Conservation (phyloP, 2,888 invertebrate species). For the Disparrhopalites patrizii region DNA sequence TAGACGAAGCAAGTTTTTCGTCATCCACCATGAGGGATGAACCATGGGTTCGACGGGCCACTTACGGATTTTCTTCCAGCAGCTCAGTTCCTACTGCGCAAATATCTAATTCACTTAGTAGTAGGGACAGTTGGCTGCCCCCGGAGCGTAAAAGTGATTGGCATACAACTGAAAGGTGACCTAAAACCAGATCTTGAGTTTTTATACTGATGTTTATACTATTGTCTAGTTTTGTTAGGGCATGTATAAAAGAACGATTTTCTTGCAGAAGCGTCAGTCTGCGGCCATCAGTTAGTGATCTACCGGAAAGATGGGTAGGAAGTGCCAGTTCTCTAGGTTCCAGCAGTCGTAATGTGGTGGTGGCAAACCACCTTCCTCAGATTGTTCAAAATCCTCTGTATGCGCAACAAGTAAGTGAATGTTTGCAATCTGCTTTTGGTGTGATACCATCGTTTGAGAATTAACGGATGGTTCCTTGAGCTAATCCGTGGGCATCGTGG, state of each 20-base stretch:
- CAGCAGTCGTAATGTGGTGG: not conserved
- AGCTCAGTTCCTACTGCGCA: not conserved
- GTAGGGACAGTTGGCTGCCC: slow-evolving; percentile 5
- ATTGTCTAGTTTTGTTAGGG: no score
- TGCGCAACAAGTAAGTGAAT: slow-evolving; percentile 16
- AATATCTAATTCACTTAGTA: not conserved
- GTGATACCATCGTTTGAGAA: not conserved
- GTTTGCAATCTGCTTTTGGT: no score
- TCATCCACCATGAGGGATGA: not conserved
- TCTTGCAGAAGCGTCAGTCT: not conserved
- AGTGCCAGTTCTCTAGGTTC: slow-evolving; percentile 26
- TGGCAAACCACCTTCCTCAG: not conserved
- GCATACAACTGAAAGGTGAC: slow-evolving; percentile 4
- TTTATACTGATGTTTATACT: no score
- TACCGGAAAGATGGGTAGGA: slow-evolving; percentile 38
- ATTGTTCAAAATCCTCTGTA: slow-evolving; percentile 1
- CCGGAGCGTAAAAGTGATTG: not conserved
- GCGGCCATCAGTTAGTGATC: slow-evolving; percentile 13
- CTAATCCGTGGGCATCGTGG: not conserved
- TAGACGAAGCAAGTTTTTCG: not conserved
- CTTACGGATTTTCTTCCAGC: not conserved
- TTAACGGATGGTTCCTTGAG: not conserved
- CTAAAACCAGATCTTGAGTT: no score
- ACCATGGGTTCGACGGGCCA: not conserved
- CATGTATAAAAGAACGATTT: no score